phyloP scores from a whole-genome alignment of 1,140 invertebrate species.

The Phthorimaea operculella region DNA sequence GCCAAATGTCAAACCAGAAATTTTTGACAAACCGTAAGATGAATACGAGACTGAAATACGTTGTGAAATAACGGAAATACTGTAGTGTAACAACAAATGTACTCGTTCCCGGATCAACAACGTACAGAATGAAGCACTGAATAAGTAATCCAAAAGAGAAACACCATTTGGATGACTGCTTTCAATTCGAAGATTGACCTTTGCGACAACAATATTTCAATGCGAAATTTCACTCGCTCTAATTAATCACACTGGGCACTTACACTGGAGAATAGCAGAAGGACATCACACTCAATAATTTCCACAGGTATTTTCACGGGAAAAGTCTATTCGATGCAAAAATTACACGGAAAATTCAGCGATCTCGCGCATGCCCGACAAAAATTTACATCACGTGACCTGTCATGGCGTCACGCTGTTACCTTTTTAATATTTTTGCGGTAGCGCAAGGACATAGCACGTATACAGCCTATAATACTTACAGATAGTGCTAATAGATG shows the following conservation, averaged over 20 bases:
- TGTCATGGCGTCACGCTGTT: conserved; percentile 57
- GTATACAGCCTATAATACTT: conserved; percentile 3
- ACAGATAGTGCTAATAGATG: too few species aligned
- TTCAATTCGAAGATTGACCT: conserved; percentile 43
- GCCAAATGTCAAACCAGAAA: neutral
- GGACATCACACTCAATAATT: conserved; percentile 16
- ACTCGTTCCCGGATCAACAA: neutral
- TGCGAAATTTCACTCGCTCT: conserved; percentile 26
- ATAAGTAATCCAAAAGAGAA: conserved; percentile 34
- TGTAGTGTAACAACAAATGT: neutral
- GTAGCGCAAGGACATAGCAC: neutral
- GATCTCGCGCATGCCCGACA: conserved; percentile 60
- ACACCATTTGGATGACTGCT: conserved; percentile 39
- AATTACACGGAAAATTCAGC: conserved; percentile 56
- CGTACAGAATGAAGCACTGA: conserved; percentile 26
- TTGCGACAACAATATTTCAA: conserved; percentile 42
- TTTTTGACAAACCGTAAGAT: neutral
- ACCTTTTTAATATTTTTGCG: conserved; percentile 12
- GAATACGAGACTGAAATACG: neutral
- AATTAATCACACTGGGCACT: conserved; percentile 10
- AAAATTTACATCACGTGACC: conserved; percentile 68
- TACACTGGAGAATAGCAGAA: conserved; percentile 3
- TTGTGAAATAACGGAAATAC: neutral
- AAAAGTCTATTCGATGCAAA: conserved; percentile 53
- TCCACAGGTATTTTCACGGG: conserved; percentile 28